Base-by-base conservation (phyloP, 1,140 invertebrate genomes). In the Diuraphis noxia region DNA sequence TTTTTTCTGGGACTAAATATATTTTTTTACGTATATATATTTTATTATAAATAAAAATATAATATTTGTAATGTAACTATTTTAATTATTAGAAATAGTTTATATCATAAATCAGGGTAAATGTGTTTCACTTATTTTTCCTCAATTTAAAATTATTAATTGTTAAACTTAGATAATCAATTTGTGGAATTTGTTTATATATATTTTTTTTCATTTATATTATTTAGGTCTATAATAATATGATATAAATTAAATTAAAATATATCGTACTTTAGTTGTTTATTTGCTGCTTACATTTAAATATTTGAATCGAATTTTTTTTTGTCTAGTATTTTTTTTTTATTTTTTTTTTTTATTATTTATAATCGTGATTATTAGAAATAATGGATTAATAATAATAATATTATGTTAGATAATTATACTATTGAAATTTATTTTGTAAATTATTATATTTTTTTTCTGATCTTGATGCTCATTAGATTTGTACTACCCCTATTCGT, bases 31-130 rank as follows among this genome's bases (percentile, higher is more conserved):
- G 8, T 43, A 41, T 77, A 23, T 46, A 43, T 91, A 23, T 82
- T 43, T 63, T 63, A n/a, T 63, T 63, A n/a, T 56, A 56, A 56
- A 56, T 56, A 56, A 30, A 56, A 56, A 56, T 56, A 56, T 56
- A 63, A 72, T 43, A 72, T 34, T 77, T 77, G 34, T 89, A 36
- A 88, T 88, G 30, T 63, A 46, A 88, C 41, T 88, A 30, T 88
- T 88, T 88, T 88, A 30, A 72, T 88, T 81, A 81, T 81, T 88
- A 88, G 38, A 25, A 89, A 21, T 89, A 77, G 38, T 40, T 88
- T 25, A 40, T 82, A 13, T 91, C 40, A 49, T 81, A 46, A n/a
- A 81, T 91, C 81, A 34, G 88, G 77, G 6, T 30, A 52, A 38
- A 88, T 8, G 9, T 49, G 23, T 81, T 49, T 46, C 43, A 77